phyloP scores from a whole-genome alignment of 2,113 vertebrate genomes.

The Eonycteris spelaea region DNA sequence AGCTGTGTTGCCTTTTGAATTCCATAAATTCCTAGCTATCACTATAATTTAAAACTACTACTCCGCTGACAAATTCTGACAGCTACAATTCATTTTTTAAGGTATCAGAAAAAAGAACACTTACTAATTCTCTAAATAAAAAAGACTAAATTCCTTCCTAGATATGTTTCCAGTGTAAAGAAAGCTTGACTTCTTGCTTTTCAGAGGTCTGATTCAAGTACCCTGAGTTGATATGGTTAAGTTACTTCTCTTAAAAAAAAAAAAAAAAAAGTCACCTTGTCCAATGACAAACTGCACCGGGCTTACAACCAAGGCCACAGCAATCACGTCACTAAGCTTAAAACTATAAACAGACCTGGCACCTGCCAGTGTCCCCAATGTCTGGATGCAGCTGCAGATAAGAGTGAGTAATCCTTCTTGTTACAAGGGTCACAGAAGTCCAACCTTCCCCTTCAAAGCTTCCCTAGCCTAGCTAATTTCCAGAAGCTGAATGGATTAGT shows the following conservation, averaged over 20 bases:
- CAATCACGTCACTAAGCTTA: neutral
- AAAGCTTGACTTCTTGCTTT: neutral
- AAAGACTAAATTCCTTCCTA: neutral
- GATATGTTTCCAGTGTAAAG: neutral
- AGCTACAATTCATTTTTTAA: neutral
- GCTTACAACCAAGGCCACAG: neutral
- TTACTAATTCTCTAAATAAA: neutral
- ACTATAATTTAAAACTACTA: neutral
- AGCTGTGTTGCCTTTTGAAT: neutral
- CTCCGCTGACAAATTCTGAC: neutral
- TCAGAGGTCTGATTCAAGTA: neutral
- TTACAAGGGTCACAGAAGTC: neutral
- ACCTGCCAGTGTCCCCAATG: neutral
- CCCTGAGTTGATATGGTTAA: neutral
- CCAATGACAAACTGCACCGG: neutral
- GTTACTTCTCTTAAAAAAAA: neutral
- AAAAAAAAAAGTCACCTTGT: slow-evolving; percentile 29
- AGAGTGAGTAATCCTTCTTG: neutral
- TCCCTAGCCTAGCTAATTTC: neutral
- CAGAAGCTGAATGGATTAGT: neutral
- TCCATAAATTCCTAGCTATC: neutral
- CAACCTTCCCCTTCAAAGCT: neutral
- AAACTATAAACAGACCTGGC: slow-evolving; percentile 44
- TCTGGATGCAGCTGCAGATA: neutral
- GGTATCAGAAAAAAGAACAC: neutral